phyloP scores from a whole-genome alignment of 2,888 invertebrate genomes.

The Torymus auratus region DNA sequence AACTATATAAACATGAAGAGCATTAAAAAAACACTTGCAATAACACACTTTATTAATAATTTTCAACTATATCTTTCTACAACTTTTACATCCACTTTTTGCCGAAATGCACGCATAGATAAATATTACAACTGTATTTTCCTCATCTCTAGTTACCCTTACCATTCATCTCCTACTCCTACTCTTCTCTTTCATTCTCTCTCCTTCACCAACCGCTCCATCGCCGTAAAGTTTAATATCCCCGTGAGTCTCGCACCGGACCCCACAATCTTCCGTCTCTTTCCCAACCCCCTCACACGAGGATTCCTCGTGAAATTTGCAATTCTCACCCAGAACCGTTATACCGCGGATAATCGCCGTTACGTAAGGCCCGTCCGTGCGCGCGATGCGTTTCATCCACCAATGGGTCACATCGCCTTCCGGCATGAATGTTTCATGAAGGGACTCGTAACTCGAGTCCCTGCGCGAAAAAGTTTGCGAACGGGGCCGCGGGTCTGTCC shows the following conservation, averaged over 20 bases:
- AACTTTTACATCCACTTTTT: too few species aligned
- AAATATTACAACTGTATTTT: too few species aligned
- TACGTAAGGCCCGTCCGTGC: too few species aligned
- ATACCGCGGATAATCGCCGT: neutral
- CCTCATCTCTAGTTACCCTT: neutral
- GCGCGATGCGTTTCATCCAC: too few species aligned
- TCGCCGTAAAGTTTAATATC: slow-evolving; percentile 44
- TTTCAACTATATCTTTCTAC: too few species aligned
- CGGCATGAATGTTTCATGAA: slow-evolving; percentile 31
- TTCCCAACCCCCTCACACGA: slow-evolving; percentile 3
- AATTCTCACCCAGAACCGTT: slow-evolving; percentile 30
- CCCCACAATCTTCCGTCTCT: neutral
- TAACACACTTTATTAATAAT: too few species aligned
- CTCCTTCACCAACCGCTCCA: neutral
- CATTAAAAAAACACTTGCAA: too few species aligned
- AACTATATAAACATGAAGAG: too few species aligned
- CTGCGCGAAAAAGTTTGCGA: neutral
- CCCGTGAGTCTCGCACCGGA: slow-evolving; percentile 3
- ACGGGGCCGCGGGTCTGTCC: neutral
- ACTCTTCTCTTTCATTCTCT: neutral
- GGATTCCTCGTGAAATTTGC: slow-evolving; percentile 36
- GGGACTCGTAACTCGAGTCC: slow-evolving; percentile 28
- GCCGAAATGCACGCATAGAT: too few species aligned
- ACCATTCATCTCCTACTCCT: slow-evolving; percentile 12
- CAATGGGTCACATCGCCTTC: neutral